phyloP scores from a whole-genome alignment of 2,113 vertebrate species.

The Poeciliopsis retropinna region DNA sequence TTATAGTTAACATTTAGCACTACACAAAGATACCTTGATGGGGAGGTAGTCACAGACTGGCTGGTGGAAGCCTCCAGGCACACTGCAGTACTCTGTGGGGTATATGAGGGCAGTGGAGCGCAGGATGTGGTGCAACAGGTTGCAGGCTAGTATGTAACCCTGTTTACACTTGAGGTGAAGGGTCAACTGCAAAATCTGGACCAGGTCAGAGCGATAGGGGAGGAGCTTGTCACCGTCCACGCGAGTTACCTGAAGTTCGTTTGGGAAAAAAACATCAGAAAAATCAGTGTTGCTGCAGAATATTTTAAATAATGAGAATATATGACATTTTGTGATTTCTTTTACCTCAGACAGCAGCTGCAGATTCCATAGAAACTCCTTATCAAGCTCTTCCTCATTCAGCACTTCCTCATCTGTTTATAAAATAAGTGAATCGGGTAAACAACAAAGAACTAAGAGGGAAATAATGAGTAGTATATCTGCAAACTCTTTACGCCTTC shows the following conservation, averaged over 20 bases:
- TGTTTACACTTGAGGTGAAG: conserved; percentile 95
- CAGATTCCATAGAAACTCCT: conserved; percentile 96
- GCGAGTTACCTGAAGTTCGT: conserved; percentile 86
- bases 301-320: not conserved
- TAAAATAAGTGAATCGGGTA: conserved; percentile 27
- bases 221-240: conserved; percentile 96
- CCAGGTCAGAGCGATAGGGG: conserved; percentile 89
- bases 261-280: not conserved
- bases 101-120: conserved; percentile 94
- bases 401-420: conserved; percentile 93
- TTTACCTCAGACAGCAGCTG: conserved; percentile 96
- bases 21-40: conserved; percentile 86
- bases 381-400: conserved; percentile 95
- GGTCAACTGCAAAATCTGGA: conserved; percentile 91
- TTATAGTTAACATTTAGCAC: not conserved
- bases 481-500: not conserved
- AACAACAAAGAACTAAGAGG: not conserved
- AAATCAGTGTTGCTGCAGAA: not conserved
- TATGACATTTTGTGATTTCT: not conserved
- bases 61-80: conserved; percentile 93
- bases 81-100: conserved; percentile 97
- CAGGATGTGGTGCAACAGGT: conserved; percentile 95
- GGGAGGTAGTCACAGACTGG: conserved; percentile 91
- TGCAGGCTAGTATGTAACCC: conserved; percentile 96
- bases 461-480: not conserved